These are phyloP conservation scores for Pristionchus mayeri DNA, from an alignment of 2,888 invertebrate species.

Conservation along the genomic window DNA sequence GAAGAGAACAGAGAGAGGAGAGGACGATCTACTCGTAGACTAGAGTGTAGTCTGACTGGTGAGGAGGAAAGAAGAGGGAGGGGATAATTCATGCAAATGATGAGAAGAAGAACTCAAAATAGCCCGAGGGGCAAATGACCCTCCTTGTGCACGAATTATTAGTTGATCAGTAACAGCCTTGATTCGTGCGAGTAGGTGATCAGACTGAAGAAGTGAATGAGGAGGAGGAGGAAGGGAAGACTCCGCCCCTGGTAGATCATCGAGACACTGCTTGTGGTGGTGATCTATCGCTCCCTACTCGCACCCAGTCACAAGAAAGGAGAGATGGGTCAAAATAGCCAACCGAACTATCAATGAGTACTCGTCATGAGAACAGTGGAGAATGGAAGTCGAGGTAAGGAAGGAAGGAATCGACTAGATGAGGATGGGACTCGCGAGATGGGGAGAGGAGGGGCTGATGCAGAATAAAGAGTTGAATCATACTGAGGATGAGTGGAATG, in stretches of 20 bases:
- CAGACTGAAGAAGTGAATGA: background rate
- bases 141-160: background rate
- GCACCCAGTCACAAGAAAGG: background rate
- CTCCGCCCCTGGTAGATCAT: slow-evolving; percentile 25
- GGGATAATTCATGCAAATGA: background rate
- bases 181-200: background rate
- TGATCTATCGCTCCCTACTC: slow-evolving; percentile 15
- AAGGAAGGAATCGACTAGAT: too few species aligned
- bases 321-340: too few species aligned
- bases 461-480: too few species aligned
- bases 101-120: background rate
- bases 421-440: too few species aligned
- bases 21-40: background rate
- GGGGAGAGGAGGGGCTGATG: too few species aligned
- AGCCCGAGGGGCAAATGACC: background rate
- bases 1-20: background rate
- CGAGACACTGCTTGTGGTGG: slow-evolving; percentile 19
- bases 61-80: background rate
- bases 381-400: too few species aligned
- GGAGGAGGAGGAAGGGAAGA: background rate
- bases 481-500: too few species aligned
- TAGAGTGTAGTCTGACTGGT: slow-evolving; percentile 2
- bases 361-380: background rate
- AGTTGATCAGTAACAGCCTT: too few species aligned
- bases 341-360: too few species aligned